Base-by-base conservation (phyloP, 2,888 invertebrate genomes). In the Yponomeuta sedellus region DNA sequence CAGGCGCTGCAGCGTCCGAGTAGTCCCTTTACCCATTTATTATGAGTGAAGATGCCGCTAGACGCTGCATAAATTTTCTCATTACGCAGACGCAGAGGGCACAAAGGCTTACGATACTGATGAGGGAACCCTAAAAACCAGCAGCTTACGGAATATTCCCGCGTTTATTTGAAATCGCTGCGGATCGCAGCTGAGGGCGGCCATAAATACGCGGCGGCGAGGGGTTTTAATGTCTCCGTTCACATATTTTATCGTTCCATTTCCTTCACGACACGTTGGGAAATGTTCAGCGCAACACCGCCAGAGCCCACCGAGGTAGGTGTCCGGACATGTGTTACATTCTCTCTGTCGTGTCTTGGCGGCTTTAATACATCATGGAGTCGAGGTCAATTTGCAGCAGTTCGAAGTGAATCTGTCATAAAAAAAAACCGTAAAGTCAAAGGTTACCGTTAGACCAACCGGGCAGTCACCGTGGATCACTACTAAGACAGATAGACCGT, bases 191-290 rank as follows among this genome's bases (percentile, higher is more conserved):
- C 59, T 59, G 59, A 25, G 59, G 59, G 20, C 59, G 25, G 59
- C 59, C 59, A 59, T 59, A 59, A 59, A 59, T 59, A 59, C 25
- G 25, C 59, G 25, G 59, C 59, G 25, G 22, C 16, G 59, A 59
- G 20, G 62, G 19, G 39, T 28, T 39, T 39, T 62, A 34, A 62
- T 34, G 28, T 28, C 62, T 62, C 62, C 62, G 28, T 39, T 62
- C 39, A 62, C 62, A 62, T 62, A 62, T 62, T 62, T 62, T 62
- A 62, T 62, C 62, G 25, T 62, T 34, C 62, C 62, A 62, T 62
- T 62, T 62, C 62, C 62, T 62, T 40, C 16, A 62, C 62, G 62
- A 62, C 34, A 62, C 62, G 39, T 39, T 62, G 62, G 39, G 19
- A 62, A 62, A 62, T 62, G 62, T 62, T 62, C 39, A 62, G 19